Percentiles rank a stretch among this genome's conserved stretches.
Evolutionary conservation across 2,888 invertebrate species (phyloP).

Genomic region (Punctoribates punctum): DNA sequence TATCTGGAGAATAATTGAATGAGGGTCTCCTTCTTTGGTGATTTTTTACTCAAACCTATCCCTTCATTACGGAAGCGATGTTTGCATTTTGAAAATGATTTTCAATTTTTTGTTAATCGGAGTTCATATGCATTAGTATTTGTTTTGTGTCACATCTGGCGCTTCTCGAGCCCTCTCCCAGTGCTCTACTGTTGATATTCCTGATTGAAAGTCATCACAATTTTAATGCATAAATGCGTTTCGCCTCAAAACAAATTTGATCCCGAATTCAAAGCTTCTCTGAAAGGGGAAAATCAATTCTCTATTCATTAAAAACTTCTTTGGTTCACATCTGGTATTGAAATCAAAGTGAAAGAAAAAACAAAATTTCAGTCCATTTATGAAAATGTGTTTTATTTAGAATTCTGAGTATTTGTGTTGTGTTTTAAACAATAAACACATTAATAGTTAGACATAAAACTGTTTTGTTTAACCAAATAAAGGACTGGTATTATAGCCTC

Average conservation of each 20-base stretch:
- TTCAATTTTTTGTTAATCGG: too few species aligned
- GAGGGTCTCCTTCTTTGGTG: too few species aligned
- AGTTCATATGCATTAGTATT: slow-evolving; percentile 9
- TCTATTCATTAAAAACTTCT: not conserved
- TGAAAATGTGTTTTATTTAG: not conserved
- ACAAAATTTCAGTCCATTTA: not conserved
- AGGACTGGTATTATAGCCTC: not conserved
- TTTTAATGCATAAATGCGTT: slow-evolving; percentile 9
- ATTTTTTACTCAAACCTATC: too few species aligned
- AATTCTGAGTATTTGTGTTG: not conserved
- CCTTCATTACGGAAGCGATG: too few species aligned
- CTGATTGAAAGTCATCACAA: not conserved
- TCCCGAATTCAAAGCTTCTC: not conserved
- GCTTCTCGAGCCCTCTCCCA: not conserved
- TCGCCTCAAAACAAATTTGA: slow-evolving; percentile 16
- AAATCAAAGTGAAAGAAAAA: not conserved
- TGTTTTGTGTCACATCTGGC: not conserved
- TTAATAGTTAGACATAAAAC: not conserved
- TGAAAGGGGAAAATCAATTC: slow-evolving; percentile 8
- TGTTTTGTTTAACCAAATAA: not conserved
- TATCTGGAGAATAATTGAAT: too few species aligned
- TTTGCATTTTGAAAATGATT: too few species aligned
- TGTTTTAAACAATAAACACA: too few species aligned
- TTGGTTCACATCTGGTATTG: not conserved
- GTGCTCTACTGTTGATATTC: not conserved